These are phyloP conservation scores for Salmo trutta DNA, from an alignment of 2,797 vertebrate genomes.

Conservation along the genomic window DNA sequence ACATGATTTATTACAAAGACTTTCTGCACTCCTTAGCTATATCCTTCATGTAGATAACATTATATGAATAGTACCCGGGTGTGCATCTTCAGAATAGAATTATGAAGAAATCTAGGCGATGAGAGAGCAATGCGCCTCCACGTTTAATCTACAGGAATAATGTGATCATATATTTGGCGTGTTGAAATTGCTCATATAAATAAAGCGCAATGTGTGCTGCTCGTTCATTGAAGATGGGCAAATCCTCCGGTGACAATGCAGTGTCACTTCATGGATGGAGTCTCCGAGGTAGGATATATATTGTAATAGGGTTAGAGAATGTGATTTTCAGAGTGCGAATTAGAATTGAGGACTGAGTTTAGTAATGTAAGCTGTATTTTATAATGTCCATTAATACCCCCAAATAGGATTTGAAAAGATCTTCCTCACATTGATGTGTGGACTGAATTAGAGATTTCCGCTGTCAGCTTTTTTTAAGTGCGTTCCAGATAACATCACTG, in stretches of 20 bases:
- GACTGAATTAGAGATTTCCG: constrained; percentile 40
- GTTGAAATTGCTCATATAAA: not conserved
- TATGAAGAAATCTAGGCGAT: constrained; percentile 9
- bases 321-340: constrained; percentile 25
- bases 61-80: constrained; percentile 24
- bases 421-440: constrained; percentile 27
- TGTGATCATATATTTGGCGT: constrained; percentile 11
- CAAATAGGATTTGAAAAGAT: constrained; percentile 30
- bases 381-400: constrained; percentile 43
- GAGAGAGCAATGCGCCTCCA: constrained; percentile 15
- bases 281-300: constrained; percentile 16
- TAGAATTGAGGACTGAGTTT: constrained; percentile 29
- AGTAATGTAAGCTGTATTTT: constrained; percentile 42
- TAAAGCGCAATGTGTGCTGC: not conserved
- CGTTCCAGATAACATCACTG: constrained; percentile 26
- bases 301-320: constrained; percentile 26
- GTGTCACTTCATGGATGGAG: not conserved
- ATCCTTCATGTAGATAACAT: not conserved
- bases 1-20: constrained; percentile 25
- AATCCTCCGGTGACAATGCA: not conserved
- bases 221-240: not conserved
- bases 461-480: constrained; percentile 37
- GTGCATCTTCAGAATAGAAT: constrained; percentile 11
- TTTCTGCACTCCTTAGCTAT: not conserved
- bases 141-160: constrained; percentile 29